These are phyloP conservation scores for Andrena hattorfiana DNA, from an alignment of 2,888 invertebrate species.

Conservation along the genomic window DNA sequence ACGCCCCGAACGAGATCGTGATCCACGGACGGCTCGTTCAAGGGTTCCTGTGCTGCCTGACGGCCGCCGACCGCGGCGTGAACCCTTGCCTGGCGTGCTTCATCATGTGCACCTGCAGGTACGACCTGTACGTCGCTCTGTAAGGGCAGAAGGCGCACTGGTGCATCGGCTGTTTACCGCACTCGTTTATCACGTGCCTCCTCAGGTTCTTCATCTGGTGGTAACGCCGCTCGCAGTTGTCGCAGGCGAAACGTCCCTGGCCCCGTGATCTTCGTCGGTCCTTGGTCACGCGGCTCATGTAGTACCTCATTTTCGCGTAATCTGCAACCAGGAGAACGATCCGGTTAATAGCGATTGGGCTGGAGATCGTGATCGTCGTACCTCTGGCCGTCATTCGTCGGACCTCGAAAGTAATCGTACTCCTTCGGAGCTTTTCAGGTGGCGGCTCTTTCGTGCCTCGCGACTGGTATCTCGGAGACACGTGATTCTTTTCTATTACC, in stretches of 20 bases:
- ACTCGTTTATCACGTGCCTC: conserved; percentile 86
- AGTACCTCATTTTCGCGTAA: conserved; percentile 61
- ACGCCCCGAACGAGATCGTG: not conserved
- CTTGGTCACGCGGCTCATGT: conserved; percentile 42
- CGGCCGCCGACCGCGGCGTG: conserved; percentile 55
- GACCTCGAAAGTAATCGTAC: not conserved
- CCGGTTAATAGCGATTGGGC: conserved; percentile 34
- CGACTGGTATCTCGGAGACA: too few species aligned
- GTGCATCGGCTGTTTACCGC: conserved; percentile 84
- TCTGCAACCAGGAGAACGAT: conserved; percentile 74
- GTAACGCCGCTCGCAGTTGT: conserved; percentile 86
- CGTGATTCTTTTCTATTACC: too few species aligned
- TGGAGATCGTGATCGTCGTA: conserved; percentile 5
- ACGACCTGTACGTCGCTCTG: conserved; percentile 85
- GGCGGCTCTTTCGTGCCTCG: not conserved
- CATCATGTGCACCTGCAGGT: conserved; percentile 80
- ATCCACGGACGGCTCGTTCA: conserved; percentile 33
- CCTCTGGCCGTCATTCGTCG: not conserved
- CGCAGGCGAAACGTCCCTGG: conserved; percentile 82
- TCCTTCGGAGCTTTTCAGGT: not conserved
- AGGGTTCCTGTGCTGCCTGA: conserved; percentile 45
- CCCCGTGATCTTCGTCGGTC: conserved; percentile 78
- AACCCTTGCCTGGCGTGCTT: conserved; percentile 70
- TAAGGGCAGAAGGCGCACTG: conserved; percentile 83
- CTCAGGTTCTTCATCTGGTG: conserved; percentile 86